Evolutionary conservation across 2,888 invertebrate species (phyloP).

Genomic region (Eupithecia vulgata): DNA sequence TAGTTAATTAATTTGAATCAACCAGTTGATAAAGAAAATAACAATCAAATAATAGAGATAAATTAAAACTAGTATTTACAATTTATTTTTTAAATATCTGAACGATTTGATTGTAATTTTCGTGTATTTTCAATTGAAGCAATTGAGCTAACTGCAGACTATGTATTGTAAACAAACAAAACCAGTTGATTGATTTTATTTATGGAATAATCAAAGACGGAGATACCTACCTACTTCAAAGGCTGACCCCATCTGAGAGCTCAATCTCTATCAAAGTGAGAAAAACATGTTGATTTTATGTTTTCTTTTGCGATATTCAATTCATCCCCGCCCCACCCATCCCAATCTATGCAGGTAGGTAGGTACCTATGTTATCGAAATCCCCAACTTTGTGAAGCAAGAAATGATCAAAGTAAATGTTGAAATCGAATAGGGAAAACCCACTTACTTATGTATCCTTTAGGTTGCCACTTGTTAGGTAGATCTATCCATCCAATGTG

Average conservation of each 20-base stretch:
- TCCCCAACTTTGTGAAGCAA: conserved; percentile 16
- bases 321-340: conserved; percentile 20
- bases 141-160: no score
- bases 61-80: no score
- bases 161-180: no score
- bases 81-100: no score
- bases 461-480: background rate
- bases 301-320: conserved; percentile 20
- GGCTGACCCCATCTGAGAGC: conserved; percentile 3
- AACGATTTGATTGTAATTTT: no score
- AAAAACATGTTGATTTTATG: conserved; percentile 29
- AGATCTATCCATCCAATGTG: background rate
- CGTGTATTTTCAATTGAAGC: no score
- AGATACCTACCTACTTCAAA: background rate
- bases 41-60: no score
- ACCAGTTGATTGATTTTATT: background rate
- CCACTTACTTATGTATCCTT: background rate
- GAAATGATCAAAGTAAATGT: conserved; percentile 8
- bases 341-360: background rate
- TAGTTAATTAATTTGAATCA: no score
- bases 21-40: no score
- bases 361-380: conserved; percentile 11
- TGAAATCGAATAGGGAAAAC: background rate
- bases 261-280: conserved; percentile 17
- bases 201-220: conserved; percentile 22